These are phyloP conservation scores for Toxostoma redivivum DNA, from an alignment of 2,113 vertebrate genomes.

Conservation along the genomic window DNA sequence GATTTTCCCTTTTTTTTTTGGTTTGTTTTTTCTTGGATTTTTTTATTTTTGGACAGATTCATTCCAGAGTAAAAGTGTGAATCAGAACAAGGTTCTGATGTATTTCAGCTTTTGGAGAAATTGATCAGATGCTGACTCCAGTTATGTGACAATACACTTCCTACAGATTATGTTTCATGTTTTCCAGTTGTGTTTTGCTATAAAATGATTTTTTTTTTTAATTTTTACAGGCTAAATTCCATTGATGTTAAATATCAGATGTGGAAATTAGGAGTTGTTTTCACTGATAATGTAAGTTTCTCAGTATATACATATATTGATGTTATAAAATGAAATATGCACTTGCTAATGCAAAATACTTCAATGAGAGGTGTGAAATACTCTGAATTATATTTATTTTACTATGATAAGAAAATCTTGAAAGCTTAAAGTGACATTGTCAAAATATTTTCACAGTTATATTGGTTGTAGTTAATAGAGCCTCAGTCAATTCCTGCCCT, in stretches of 20 bases:
- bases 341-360: not conserved
- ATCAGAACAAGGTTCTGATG: not conserved
- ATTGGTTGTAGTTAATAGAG: not conserved
- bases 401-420: not conserved
- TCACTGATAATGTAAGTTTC: constrained; percentile 92
- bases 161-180: not conserved
- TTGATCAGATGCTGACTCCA: not conserved
- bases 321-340: not conserved
- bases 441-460: not conserved
- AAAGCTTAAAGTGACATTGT: not conserved
- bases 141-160: not conserved
- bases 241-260: constrained; percentile 98
- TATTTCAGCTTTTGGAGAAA: not conserved
- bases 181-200: not conserved
- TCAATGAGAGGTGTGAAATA: not conserved
- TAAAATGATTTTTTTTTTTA: not conserved
- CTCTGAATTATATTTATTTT: not conserved
- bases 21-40: not conserved
- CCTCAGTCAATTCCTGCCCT: not conserved
- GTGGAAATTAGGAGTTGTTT: constrained; percentile 97
- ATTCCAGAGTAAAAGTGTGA: not conserved
- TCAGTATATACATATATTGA: not conserved
- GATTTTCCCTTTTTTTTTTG: not conserved
- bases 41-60: not conserved
- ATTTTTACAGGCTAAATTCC: constrained; percentile 84